Percentiles rank a stretch among this genome's conserved stretches.
Evolutionary conservation across 2,888 invertebrate genomes (phyloP).

Genomic region (Macrosiphum euphorbiae): DNA sequence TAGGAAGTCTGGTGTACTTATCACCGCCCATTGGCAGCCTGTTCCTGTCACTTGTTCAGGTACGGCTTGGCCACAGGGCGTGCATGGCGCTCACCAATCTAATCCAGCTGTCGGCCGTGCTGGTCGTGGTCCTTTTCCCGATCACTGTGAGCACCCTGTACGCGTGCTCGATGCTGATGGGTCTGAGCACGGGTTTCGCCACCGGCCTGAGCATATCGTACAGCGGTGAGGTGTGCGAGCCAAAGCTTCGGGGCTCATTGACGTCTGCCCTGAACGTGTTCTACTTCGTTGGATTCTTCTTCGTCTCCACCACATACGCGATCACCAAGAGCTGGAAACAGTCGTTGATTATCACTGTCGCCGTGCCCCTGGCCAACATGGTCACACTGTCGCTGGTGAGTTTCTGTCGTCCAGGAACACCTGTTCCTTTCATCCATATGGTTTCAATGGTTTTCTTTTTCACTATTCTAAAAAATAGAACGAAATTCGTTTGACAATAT

Average conservation of each 20-base stretch:
- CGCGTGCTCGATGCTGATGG: slow-evolving; percentile 49
- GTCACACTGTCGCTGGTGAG: slow-evolving; percentile 73
- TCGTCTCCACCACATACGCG: slow-evolving; percentile 72
- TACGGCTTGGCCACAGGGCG: slow-evolving; percentile 7
- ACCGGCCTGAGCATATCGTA: slow-evolving; percentile 70
- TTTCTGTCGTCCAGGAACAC: background rate
- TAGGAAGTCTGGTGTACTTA: slow-evolving; percentile 56
- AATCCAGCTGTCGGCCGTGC: slow-evolving; percentile 25
- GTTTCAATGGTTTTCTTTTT: background rate
- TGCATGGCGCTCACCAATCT: slow-evolving; percentile 40
- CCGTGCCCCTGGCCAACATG: slow-evolving; percentile 73
- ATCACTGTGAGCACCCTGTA: background rate
- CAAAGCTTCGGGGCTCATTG: slow-evolving; percentile 73
- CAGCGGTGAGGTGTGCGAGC: slow-evolving; percentile 75
- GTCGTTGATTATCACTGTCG: slow-evolving; percentile 73
- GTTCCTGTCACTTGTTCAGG: slow-evolving; percentile 40
- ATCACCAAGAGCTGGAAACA: slow-evolving; percentile 71
- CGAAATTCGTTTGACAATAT: background rate
- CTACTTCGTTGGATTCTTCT: slow-evolving; percentile 71
- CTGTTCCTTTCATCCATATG: background rate
- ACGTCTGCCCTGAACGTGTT: slow-evolving; percentile 70
- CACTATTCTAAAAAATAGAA: background rate
- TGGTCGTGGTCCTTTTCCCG: slow-evolving; percentile 29
- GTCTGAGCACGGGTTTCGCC: slow-evolving; percentile 42
- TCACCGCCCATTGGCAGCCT: slow-evolving; percentile 29